Percentiles rank a stretch among this genome's conserved stretches.
phyloP scores from a whole-genome alignment of 2,113 vertebrate genomes.

The Helogale parvula region DNA sequence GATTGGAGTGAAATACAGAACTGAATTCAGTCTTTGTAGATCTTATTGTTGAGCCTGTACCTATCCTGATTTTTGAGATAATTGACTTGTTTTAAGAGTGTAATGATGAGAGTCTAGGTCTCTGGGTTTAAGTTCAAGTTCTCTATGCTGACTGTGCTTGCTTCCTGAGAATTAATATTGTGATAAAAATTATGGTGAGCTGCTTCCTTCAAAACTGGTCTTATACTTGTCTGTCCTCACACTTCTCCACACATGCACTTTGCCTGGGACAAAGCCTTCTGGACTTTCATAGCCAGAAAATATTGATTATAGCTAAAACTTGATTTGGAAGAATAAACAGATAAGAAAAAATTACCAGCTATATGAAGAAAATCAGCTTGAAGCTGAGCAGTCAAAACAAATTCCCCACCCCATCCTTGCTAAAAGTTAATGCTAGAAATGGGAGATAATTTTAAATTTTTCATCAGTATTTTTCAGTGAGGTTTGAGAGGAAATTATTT shows the following conservation, averaged over 20 bases:
- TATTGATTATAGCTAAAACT: slow-evolving; percentile 8
- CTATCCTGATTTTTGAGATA: slow-evolving; percentile 44
- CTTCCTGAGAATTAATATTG: background rate
- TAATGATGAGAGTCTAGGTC: background rate
- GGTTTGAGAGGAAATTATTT: slow-evolving; percentile 23
- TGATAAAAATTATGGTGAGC: background rate
- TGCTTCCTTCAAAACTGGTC: background rate
- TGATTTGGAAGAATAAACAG: slow-evolving; percentile 34
- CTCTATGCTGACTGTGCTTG: background rate
- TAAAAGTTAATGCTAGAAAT: background rate
- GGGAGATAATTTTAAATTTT: slow-evolving; percentile 32
- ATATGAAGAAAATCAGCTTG: slow-evolving; percentile 5
- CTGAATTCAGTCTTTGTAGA: slow-evolving; percentile 29
- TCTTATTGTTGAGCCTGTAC: background rate
- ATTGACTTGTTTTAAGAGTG: background rate
- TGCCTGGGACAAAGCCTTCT: background rate
- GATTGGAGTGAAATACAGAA: background rate
- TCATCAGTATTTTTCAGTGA: slow-evolving; percentile 32
- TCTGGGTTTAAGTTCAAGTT: slow-evolving; percentile 20
- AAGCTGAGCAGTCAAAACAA: background rate
- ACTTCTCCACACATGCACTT: background rate
- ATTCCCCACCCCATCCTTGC: background rate
- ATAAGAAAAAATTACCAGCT: background rate
- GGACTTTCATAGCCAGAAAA: background rate
- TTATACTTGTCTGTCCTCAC: background rate